A percentile compares a stretch with the other conserved stretches of the same genome.
Evolutionary conservation across 2,797 vertebrate genomes (phyloP).

Genomic region (Acrocephalus scirpaceus): DNA sequence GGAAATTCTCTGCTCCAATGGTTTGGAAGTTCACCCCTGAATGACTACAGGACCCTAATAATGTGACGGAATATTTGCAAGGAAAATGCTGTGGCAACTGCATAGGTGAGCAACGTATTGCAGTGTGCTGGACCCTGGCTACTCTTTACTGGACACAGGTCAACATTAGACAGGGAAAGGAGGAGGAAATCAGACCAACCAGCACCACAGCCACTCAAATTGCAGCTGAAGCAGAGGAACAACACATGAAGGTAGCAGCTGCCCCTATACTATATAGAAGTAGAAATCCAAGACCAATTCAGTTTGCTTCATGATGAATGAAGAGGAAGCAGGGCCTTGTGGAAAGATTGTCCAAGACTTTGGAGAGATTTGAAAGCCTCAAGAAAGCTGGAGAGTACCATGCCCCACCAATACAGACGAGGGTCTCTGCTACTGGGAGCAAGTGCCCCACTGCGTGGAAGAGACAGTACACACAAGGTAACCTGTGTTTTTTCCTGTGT

Average conservation of each 20-base stretch:
- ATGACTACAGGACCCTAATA: not conserved
- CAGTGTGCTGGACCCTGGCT: not conserved
- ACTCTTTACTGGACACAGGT: not conserved
- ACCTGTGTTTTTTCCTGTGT: not conserved
- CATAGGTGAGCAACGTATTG: rapidly evolving
- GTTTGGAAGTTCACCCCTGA: not conserved
- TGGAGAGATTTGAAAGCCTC: not conserved
- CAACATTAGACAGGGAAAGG: not conserved
- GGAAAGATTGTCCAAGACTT: not conserved
- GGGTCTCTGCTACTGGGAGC: not conserved
- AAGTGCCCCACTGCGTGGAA: rapidly evolving
- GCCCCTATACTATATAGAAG: not conserved
- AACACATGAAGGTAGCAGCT: not conserved
- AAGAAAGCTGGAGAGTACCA: not conserved
- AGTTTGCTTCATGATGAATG: not conserved
- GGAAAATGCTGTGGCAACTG: not conserved
- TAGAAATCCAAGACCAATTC: not conserved
- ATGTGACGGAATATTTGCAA: not conserved
- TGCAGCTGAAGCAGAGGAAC: not conserved
- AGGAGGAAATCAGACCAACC: not conserved
- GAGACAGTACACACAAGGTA: no score
- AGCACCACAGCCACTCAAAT: not conserved
- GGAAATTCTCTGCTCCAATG: not conserved
- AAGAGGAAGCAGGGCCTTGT: not conserved
- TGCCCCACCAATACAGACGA: not conserved